A percentile compares a stretch with the other conserved stretches of the same genome.
These are phyloP conservation scores for Rhinolophus ferrumequinum DNA, from an alignment of 2,113 vertebrate genomes.

Conservation along the genomic window DNA sequence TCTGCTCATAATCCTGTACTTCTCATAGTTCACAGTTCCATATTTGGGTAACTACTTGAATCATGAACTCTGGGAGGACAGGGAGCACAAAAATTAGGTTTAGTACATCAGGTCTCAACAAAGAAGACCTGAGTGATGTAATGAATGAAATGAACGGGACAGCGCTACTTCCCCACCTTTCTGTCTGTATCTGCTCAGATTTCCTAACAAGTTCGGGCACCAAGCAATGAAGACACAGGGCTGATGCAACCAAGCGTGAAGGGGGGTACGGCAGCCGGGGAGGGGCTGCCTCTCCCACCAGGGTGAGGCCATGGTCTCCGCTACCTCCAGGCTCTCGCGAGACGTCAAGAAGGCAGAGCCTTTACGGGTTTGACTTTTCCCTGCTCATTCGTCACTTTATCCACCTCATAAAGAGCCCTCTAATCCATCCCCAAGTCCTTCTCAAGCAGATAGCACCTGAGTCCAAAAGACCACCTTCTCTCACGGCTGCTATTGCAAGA, in stretches of 20 bases:
- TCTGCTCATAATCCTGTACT: neutral
- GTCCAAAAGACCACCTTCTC: neutral
- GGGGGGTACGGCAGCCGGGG: accelerated
- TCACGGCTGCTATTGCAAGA: neutral
- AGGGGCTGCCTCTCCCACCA: neutral
- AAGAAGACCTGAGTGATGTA: neutral
- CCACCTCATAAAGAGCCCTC: neutral
- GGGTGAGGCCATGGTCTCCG: neutral
- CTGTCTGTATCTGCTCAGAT: neutral
- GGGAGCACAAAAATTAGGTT: neutral
- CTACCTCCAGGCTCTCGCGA: neutral
- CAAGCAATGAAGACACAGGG: neutral
- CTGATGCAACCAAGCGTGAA: neutral
- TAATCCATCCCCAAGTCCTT: neutral
- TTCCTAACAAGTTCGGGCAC: neutral
- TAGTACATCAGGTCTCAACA: neutral
- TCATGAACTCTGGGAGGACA: neutral
- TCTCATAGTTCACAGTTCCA: neutral
- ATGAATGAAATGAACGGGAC: neutral
- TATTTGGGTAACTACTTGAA: neutral
- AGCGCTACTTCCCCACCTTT: neutral
- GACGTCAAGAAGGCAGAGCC: neutral
- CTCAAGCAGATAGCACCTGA: neutral
- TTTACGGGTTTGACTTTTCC: neutral
- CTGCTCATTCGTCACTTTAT: neutral